Conservation (phyloP, 2,113 vertebrate species). For the Salminus brasiliensis region DNA sequence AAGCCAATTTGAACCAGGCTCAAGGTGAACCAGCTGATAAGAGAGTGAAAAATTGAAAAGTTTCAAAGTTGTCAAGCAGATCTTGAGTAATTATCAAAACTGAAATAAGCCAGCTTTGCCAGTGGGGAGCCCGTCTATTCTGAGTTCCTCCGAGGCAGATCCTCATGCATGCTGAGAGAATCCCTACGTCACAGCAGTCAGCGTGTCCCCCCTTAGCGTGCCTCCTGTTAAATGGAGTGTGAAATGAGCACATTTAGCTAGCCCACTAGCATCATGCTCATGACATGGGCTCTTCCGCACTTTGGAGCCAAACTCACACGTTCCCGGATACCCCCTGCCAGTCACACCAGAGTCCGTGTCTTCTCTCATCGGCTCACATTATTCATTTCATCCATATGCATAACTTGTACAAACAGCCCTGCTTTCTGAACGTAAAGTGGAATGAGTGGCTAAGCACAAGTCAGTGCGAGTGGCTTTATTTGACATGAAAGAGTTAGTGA, state of each 20-base stretch:
- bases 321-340: constrained; percentile 56
- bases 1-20: not conserved
- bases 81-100: not conserved
- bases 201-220: constrained; percentile 64
- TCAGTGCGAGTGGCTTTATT: constrained; percentile 8
- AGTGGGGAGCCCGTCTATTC: constrained; percentile 17
- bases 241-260: constrained; percentile 79
- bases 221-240: constrained; percentile 76
- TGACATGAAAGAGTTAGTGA: not conserved
- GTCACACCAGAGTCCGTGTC: constrained; percentile 16
- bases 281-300: constrained; percentile 64
- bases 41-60: not conserved
- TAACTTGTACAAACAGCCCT: constrained; percentile 3
- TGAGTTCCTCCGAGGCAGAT: constrained; percentile 43
- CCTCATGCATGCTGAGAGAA: constrained; percentile 58
- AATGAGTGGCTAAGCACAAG: constrained; percentile 11
- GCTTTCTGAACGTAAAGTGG: constrained; percentile 33
- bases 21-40: not conserved
- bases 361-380: constrained; percentile 7
- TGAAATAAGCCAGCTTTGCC: constrained; percentile 1
- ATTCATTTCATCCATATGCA: constrained; percentile 33
- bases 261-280: constrained; percentile 68
- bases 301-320: constrained; percentile 62
- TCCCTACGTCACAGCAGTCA: constrained; percentile 64
- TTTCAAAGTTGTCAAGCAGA: not conserved